Base-by-base conservation (phyloP, 2,797 vertebrate species). In the Rhynchonycteris naso region DNA sequence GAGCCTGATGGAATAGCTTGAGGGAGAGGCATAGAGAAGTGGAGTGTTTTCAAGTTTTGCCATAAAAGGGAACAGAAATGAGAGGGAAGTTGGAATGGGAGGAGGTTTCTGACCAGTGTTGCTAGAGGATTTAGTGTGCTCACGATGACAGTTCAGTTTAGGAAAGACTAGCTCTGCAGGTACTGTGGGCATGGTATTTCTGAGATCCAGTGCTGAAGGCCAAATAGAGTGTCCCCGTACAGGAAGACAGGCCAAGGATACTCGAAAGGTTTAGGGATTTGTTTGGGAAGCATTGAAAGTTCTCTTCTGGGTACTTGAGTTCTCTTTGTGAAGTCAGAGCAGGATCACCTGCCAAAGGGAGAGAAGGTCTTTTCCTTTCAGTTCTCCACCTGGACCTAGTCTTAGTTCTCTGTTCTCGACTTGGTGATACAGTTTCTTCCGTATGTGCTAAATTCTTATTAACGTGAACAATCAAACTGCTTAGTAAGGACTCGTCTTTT, bases 271-370 rank as follows among this genome's bases (percentile, higher is more conserved):
- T 5, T 6, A 84, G n/a, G 63, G 58, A 61, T 74, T 30, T 82
- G 61, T 56, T 16, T 22, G 8, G 69, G 47, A 47, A 52, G 12
- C 2, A 8, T 5, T 85, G 47, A 56, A 54, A 69, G 47, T 81
- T 90, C 30, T 75, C 24, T 90, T 56, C 43, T 75, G 68, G 24
- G 18, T 85, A 61, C 56, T 71, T 80, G 33, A 91, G 8, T 58
- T 75, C 75, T 86, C 68, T 66, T 10, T 38, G 13, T 65, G 89
- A 89, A 94, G 24, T 79, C 88, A 68, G 72, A 79, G 10, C 82
- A 30, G 28, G n/a, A 50, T 47, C 18, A 21, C 88, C 43, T 1
- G 6, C 58, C n/a, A 2, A 83, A 33, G 30, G 21, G 33, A 83
- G 19, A 21, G 13, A 15, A 33, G 4, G 16, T 21, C 7, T 95